Evolutionary conservation across 2,797 vertebrate species (phyloP), one percentile per base, ranked within the genome.

Genomic region (Acipenser transmontanus): DNA sequence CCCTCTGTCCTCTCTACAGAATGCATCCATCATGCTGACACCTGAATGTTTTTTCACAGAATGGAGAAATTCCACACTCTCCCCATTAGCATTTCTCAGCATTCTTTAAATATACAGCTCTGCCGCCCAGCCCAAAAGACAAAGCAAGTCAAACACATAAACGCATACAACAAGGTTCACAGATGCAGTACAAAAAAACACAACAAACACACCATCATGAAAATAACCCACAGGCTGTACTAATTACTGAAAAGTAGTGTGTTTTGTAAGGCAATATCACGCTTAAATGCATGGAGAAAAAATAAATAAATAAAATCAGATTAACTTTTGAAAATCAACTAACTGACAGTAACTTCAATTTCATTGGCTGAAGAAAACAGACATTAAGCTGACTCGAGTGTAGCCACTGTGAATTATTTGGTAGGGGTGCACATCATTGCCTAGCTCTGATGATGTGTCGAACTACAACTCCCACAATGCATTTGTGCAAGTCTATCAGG

Each of bases 1-100:
- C 34, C 34, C 34, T 34, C 34, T 4, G 34, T 34, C 34, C 34
- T 68, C 7, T 77, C 68, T 61, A 59, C 50, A 72, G 77, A 77
- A 79, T 68, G 65, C 70, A 71, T 82, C 80, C 73, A 74, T 80
- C 77, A 81, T 62, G 68, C 48, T 61, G 77, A 78, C 79, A 81
- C 51, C 66, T 68, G 69, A 80, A 79, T 65, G 69, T 65, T 73
- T 68, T 34, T 64, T 67, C 67, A 76, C 77, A 62, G 62, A 47
- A 17, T 69, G 65, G 5, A 14, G 52, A 74, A 73, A 74, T 75
- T 62, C 59, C 52, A 49, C 61, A 34, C 59, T 7, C 48, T 61
- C 34, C n/a, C 74, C n/a, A 63, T 69, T 1, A 11, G 1, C 34
- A 34, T 34, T 34, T 34, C 34, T 34, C 34, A 34, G 56, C 65